Percentiles rank a stretch among this genome's conserved stretches.
These are phyloP conservation scores for Hydrophis major DNA, from an alignment of 2,797 vertebrate species.

Conservation along the genomic window DNA sequence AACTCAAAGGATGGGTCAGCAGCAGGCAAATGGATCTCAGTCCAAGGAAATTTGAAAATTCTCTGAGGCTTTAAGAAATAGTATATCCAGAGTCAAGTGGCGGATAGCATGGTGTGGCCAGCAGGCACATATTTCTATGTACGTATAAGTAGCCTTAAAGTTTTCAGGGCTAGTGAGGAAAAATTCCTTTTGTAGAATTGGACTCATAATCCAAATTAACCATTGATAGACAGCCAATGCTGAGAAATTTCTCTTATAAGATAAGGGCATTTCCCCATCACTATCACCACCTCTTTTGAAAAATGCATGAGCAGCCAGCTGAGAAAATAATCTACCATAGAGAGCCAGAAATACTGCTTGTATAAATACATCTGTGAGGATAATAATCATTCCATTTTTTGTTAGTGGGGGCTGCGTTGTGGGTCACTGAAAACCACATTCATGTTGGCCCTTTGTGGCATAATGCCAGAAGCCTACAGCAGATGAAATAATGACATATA, in stretches of 20 bases:
- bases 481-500: slow-evolving; percentile 10
- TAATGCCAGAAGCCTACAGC: slow-evolving; percentile 12
- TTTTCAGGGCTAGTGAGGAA: background rate
- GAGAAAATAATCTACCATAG: slow-evolving; percentile 8
- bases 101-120: background rate
- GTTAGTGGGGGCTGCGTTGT: slow-evolving; percentile 11
- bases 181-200: background rate
- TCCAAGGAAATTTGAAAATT: background rate
- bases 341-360: slow-evolving; percentile 15
- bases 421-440: slow-evolving; percentile 29
- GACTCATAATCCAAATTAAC: slow-evolving; percentile 29
- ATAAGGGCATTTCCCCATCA: background rate
- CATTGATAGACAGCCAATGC: background rate
- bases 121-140: background rate
- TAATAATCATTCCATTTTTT: slow-evolving; percentile 30
- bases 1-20: background rate
- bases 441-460: background rate
- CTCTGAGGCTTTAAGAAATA: background rate
- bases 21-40: background rate
- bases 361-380: slow-evolving; percentile 5
- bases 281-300: slow-evolving; percentile 16
- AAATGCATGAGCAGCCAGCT: slow-evolving; percentile 2
- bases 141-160: background rate
- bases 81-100: background rate
- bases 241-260: background rate